Percentiles rank a stretch among this genome's conserved stretches.
phyloP scores from a whole-genome alignment of 2,113 vertebrate species.

The Microcebus griseorufus region DNA sequence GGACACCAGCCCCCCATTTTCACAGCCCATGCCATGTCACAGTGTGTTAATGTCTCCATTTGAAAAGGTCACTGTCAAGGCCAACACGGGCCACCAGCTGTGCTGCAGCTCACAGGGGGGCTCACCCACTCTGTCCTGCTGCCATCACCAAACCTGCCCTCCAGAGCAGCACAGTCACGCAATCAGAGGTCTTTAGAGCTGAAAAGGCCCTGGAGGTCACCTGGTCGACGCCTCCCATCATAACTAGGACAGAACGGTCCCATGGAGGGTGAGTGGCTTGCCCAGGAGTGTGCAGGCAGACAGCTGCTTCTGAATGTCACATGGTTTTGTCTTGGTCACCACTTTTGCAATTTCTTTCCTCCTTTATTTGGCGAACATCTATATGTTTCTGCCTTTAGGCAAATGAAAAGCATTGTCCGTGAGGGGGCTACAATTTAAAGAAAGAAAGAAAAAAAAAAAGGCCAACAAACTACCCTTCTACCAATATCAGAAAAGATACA shows the following conservation, averaged over 20 bases:
- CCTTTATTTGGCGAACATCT: neutral
- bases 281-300: neutral
- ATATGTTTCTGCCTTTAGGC: neutral
- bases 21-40: neutral
- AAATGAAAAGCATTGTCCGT: neutral
- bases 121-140: neutral
- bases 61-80: neutral
- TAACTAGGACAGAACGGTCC: neutral
- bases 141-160: neutral
- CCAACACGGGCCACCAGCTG: neutral
- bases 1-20: neutral
- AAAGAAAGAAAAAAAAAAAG: neutral
- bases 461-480: neutral
- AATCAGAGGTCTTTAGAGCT: neutral
- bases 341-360: neutral
- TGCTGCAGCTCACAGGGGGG: neutral
- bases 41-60: neutral
- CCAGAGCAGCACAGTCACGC: neutral
- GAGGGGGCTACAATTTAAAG: neutral
- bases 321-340: neutral
- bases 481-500: neutral
- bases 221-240: too few species aligned
- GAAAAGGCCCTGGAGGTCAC: neutral
- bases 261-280: neutral
- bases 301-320: neutral